Evolutionary conservation across 2,888 invertebrate genomes (phyloP), one percentile per base, ranked within the genome.

Genomic region (Chironomus tentans): DNA sequence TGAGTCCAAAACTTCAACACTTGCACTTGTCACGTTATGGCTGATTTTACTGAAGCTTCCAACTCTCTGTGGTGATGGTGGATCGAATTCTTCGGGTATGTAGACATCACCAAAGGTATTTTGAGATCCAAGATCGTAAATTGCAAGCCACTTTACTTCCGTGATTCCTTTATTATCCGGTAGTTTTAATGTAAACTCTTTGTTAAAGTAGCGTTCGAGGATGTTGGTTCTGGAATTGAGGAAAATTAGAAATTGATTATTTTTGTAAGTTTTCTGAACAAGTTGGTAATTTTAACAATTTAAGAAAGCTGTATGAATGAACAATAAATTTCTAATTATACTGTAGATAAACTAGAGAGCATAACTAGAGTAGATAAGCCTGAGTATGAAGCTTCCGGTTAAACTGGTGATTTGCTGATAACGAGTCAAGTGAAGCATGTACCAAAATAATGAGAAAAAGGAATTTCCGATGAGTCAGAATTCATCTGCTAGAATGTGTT

Each of bases 91-190:
- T 81, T 95, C 95, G 0, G 95, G 95, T 79, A 96, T 89, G 82
- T 91, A 92, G 74, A 95, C 91, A 82, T 96, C 96, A 0, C 93
- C 96, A 82, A 94, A 95, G 56, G 93, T 89, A 82, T 93, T 94
- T 87, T 94, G 93, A 81, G 89, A 90, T 79, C 90, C 89, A 68
- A 96, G 87, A 85, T 96, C 96, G 84, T 94, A 96, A 72, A 96
- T 87, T 0, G 94, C 91, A 77, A 96, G 87, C 96, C 96, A 96
- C 84, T 92, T 92, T 78, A 95, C 89, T 79, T 94, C 93, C 0
- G 92, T 91, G 77, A 96, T 88, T 82, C 91, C 93, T 83, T 95
- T 95, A 78, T 89, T 90, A 78, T 95, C 94, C 0, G 95, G 95
- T 77, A 96, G 84, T 2, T 88, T 88, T 21, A 96, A 84, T 0